Base-by-base conservation (phyloP, 2,797 vertebrate species). In the Tiaroga cobitis region DNA sequence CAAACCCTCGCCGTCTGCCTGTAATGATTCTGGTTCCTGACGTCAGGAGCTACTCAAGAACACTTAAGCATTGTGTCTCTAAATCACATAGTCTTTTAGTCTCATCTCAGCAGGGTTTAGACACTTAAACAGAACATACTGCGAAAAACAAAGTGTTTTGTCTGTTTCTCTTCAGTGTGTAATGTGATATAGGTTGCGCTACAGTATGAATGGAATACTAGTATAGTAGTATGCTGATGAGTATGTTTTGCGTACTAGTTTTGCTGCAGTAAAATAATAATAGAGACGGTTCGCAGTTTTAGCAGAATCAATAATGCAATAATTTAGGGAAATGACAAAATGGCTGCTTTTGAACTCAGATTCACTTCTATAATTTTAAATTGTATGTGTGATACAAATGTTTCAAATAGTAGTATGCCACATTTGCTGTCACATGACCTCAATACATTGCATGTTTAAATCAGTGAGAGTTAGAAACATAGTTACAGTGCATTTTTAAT, bases 21-120 rank as follows among this genome's bases (percentile, higher is more conserved):
- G 34, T 87, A 86, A 88, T 88, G 80, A 59, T 54, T 83, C 37
- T 39, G 70, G 32, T 73, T 80, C 76, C 59, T 49, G 59, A 70
- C 5, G n/a, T 46, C 69, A 75, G 69, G 81, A 74, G 24, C 69
- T 21, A 41, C 75, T 61, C 49, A 10, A 69, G 77, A 78, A 54
- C 85, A 80, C 76, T 83, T 63, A 69, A 68, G 81, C 9, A 7
- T 73, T 46, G 56, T 15, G 56, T 83, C 74, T 73, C 26, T 59
- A 77, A 77, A 69, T 72, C 37, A 68, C 63, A 73, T 54, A 68
- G 76, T 74, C 54, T 49, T 65, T 46, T n/a, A 26, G 37, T 37
- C 81, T 67, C 41, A 37, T 54, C 19, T 54, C 13, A 78, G 49
- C 37, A 39, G 34, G 43, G 29, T 61, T 72, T 24, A 61, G 51